Base-by-base conservation (phyloP, 2,113 vertebrate species). In the Toxotes jaculatrix region DNA sequence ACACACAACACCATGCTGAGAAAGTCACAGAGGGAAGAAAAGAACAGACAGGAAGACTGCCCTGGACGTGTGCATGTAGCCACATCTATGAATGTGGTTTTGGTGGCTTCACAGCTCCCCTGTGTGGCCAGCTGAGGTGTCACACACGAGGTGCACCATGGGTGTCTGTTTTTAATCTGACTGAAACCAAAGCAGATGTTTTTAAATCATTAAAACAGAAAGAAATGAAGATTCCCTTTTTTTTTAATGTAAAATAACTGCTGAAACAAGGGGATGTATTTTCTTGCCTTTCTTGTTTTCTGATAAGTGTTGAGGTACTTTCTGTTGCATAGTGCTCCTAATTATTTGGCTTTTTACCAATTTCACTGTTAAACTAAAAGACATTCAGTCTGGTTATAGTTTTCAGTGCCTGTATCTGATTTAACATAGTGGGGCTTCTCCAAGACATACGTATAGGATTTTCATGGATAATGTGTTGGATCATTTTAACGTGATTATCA, bases 41-140 rank as follows among this genome's bases (percentile, higher is more conserved):
- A 62, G 59, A 16, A 55, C 55, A 75, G 75, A 74, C 80, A 57
- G 59, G 31, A 71, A 21, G 62, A 42, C 63, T 13, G 63, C 45
- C 34, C 51, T 21, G 32, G n/a, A 14, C 19, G 51, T 43, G 67
- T 23, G 47, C 31, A 55, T 4, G 32, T 4, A n/a, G n/a, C 13
- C 49, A 17, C 53, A 12, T 4, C 14, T 31, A n/a, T 62, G 23
- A 14, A 40, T 34, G 32, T 23, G 68, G 56, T 16, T 85, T 90
- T 5, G 61, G 74, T 87, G 82, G 88, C 84, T 82, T 74, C 82
- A 94, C 90, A 95, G 94, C 91, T 3, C 93, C 93, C 83, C 89
- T 67, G 42, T 87, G 92, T 92, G 94, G 91, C 82, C 43, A 59
- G 31, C 14, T n/a, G 11, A 47, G 62, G 86, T 67, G 66, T 81